Base-by-base conservation (phyloP, 2,797 vertebrate species). In the Notoglanidium macrostoma region DNA sequence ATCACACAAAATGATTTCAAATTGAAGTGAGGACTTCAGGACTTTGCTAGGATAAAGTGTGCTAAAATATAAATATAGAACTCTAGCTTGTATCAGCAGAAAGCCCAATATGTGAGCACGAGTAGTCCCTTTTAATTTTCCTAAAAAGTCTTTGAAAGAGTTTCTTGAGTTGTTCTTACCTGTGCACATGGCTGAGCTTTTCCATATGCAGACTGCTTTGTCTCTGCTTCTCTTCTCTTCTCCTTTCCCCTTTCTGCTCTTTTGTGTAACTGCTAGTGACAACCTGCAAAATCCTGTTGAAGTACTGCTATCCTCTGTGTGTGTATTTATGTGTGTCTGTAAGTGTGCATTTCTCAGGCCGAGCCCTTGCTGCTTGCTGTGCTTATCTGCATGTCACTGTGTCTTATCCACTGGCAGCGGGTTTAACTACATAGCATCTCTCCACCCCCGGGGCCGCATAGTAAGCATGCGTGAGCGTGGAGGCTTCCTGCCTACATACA, bases 141-240 rank as follows among this genome's bases (percentile, higher is more conserved):
- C 12, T 61, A 54, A 65, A 78, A 61, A 78, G 61, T n/a, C 49
- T 10, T 87, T 68, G 59, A 85, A 65, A 68, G 85, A 89, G 89
- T 11, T 61, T 87, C 40, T 61, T 84, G 76, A 72, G 88, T 90
- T 21, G 92, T 77, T 93, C 94, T 90, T 95, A 96, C 95, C 95
- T 96, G 95, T 93, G 93, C 94, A 95, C 95, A 95, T 94, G 94
- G 94, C 89, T 92, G 88, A 88, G 88, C 90, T 92, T 93, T 94
- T 95, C 93, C 93, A 94, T 92, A 90, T 92, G 94, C 89, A 92
- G 90, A 90, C 92, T 84, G 92, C 93, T 94, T 94, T 94, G 93
- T 95, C 93, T 94, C 91, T 92, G 90, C 92, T 92, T 91, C 91
- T 93, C 92, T 92, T 91, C 89, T 93, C 93, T 91, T 90, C 92